Evolutionary conservation across 2,888 invertebrate species (phyloP), one percentile per base, ranked within the genome.

Genomic region (Habrosyne pyritoides): DNA sequence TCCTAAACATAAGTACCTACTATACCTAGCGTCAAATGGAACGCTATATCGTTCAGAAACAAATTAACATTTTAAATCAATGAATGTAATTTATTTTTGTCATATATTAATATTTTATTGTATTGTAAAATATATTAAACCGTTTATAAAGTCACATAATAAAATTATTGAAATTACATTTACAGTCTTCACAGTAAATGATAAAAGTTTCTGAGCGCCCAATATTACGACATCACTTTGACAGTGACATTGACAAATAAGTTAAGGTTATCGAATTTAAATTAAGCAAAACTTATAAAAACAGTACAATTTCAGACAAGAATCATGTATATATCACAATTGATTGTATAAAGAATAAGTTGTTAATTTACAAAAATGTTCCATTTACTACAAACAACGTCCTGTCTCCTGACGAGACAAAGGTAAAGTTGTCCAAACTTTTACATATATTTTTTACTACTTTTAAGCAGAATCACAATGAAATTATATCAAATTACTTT

Each of bases 331-430:
- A 60, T 69, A 66, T 70, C 66, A 55, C 56, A 51, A 42, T 51
- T 56, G 53, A 49, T 52, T 42, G 4, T n/a, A 49, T 52, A 63
- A 28, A 46, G 8, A 12, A 56, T 8, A 55, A 55, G 55, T 59
- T 21, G 51, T 56, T 60, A 46, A 21, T 57, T 60, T 53, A 46
- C 47, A 56, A 84, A 74, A 72, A 92, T 92, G 92, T 91, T 87
- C 87, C 90, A 90, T 53, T 79, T 91, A 75, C 53, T 91, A 52
- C 86, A 89, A 71, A 71, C 70, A 53, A 80, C 84, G 21, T 83
- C 88, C 21, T 86, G 84, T 64, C 78, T 81, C 53, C 60, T 81
- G 48, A 56, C 85, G 54, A 77, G 87, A 55, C 91, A 88, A 64
- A 87, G 88, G 91, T 91, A 79, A 79, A 64, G 53, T 26, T 59